These are phyloP conservation scores for Acanthoscelides obtectus DNA, from an alignment of 2,888 invertebrate genomes.

Conservation along the genomic window DNA sequence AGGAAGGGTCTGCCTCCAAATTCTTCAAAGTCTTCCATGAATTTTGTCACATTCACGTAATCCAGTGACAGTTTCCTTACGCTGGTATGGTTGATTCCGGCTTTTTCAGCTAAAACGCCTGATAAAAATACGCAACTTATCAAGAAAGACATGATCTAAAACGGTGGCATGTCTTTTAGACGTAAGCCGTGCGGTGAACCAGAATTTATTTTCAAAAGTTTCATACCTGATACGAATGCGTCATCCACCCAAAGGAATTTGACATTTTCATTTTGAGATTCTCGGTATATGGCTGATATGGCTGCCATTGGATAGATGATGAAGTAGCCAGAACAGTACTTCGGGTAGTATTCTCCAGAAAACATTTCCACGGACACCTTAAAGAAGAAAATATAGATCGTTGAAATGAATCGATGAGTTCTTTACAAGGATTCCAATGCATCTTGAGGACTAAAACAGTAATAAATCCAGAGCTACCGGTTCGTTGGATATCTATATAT, in stretches of 20 bases:
- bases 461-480: too few relatives aligned
- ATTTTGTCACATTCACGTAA: neutral
- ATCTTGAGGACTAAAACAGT: too few relatives aligned
- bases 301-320: conserved; percentile 56
- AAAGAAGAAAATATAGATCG: too few relatives aligned
- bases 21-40: neutral
- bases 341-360: conserved; percentile 58
- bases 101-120: conserved; percentile 54
- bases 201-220: too few relatives aligned
- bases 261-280: conserved; percentile 47
- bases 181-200: too few relatives aligned
- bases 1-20: conserved; percentile 3
- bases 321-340: conserved; percentile 67
- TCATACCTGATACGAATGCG: conserved; percentile 62
- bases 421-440: too few relatives aligned
- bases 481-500: too few relatives aligned
- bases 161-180: too few relatives aligned
- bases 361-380: conserved; percentile 56
- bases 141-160: too few relatives aligned
- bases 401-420: too few relatives aligned
- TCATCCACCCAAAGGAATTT: conserved; percentile 71
- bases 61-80: conserved; percentile 3
- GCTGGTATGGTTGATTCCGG: conserved; percentile 52
- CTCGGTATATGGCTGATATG: conserved; percentile 49
- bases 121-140: too few relatives aligned